A percentile compares a stretch with the other conserved stretches of the same genome.
phyloP scores from a whole-genome alignment of 2,888 invertebrate genomes.

The Machimus atricapillus region DNA sequence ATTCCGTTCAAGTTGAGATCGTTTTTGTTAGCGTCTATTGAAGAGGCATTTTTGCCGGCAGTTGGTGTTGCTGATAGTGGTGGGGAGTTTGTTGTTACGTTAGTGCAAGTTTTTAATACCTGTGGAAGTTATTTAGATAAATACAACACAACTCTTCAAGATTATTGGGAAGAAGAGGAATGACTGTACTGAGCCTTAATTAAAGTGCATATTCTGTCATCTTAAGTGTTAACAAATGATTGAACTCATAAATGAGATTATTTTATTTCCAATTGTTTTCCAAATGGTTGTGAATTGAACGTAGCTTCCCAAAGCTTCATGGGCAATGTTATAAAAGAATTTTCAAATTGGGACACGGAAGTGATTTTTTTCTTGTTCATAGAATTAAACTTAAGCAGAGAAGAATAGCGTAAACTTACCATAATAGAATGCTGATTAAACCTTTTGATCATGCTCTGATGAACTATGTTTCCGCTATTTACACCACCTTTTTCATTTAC shows the following conservation, averaged over 20 bases:
- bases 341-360: too few species aligned
- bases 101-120: slow-evolving; percentile 73
- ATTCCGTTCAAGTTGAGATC: slow-evolving; percentile 53
- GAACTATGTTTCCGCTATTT: slow-evolving; percentile 72
- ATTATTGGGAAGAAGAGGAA: too few species aligned
- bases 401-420: slow-evolving; percentile 65
- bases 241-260: too few species aligned
- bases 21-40: slow-evolving; percentile 53
- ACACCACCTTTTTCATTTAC: slow-evolving; percentile 57
- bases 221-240: too few species aligned
- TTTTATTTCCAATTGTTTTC: too few species aligned
- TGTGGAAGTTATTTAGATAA: slow-evolving; percentile 53
- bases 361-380: too few species aligned
- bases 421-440: slow-evolving; percentile 98
- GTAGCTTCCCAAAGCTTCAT: too few species aligned
- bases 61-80: slow-evolving; percentile 48
- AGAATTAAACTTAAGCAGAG: background rate
- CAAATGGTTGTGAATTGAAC: too few species aligned
- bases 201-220: too few species aligned
- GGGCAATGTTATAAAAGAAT: too few species aligned
- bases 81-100: slow-evolving; percentile 49
- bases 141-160: background rate
- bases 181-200: too few species aligned
- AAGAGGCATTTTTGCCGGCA: slow-evolving; percentile 51
- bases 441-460: slow-evolving; percentile 91